Evolutionary conservation across 2,113 vertebrate species (phyloP).

Genomic region (Chaetura pelagica): DNA sequence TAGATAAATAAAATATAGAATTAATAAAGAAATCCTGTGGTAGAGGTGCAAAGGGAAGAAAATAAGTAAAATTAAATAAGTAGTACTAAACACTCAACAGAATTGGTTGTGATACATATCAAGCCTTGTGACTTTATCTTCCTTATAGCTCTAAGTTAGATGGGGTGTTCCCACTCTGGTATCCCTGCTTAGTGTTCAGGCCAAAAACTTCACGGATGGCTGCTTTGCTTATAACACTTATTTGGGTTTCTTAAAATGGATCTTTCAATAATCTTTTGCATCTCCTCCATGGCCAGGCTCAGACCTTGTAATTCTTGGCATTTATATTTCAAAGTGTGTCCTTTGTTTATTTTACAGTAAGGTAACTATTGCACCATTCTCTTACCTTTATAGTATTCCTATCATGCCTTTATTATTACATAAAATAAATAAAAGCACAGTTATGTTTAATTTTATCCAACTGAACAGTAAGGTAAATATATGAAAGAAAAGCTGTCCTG

Average conservation of each 20-base stretch:
- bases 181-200: neutral
- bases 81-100: neutral
- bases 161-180: neutral
- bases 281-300: neutral
- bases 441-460: constrained; percentile 15
- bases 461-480: neutral
- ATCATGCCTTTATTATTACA: neutral
- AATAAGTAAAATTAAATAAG: neutral
- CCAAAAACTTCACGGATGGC: neutral
- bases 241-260: neutral
- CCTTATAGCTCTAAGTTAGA: neutral
- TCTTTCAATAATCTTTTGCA: neutral
- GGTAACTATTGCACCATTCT: neutral
- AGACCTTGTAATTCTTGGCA: constrained; percentile 33
- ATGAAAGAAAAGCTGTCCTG: neutral
- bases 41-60: neutral
- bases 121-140: neutral
- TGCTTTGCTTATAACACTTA: neutral
- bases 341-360: constrained; percentile 49
- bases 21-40: neutral
- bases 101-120: neutral
- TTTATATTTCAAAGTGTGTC: constrained; percentile 1
- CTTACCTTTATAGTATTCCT: neutral
- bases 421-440: neutral
- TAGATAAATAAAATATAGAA: neutral